These are phyloP conservation scores for Ctenodactylus gundi DNA, from an alignment of 2,113 vertebrate species.

Conservation along the genomic window DNA sequence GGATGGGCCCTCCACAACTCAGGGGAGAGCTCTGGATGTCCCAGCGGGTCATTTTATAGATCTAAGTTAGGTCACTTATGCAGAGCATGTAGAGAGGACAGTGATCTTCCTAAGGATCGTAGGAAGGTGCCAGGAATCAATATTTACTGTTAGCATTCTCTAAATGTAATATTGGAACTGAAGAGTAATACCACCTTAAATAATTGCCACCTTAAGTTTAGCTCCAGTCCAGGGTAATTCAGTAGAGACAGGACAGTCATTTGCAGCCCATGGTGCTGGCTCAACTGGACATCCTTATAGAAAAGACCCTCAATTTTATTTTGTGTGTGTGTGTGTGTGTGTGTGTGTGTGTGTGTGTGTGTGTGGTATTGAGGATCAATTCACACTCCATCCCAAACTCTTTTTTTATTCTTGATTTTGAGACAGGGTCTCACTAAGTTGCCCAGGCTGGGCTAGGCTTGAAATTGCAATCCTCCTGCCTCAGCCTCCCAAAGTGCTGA, in stretches of 20 bases:
- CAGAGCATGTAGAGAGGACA: background rate
- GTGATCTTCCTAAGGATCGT: background rate
- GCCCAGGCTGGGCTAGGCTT: no score
- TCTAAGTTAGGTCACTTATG: background rate
- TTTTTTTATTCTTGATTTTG: no score
- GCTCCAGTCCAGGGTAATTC: background rate
- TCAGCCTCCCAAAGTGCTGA: no score
- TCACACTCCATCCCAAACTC: no score
- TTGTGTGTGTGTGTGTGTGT: no score
- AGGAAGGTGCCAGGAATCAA: background rate
- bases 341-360: no score
- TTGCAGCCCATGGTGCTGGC: background rate
- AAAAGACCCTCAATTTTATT: no score
- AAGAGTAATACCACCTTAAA: background rate
- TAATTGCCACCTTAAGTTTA: background rate
- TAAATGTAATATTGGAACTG: background rate
- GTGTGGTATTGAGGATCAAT: no score
- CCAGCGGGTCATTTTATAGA: accelerated
- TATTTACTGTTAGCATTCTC: background rate
- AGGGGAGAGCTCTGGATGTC: background rate
- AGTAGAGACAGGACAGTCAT: background rate
- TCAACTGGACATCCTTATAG: background rate
- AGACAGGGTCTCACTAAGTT: no score
- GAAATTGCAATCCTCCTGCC: no score
- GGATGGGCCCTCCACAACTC: background rate